Evolutionary conservation across 2,797 vertebrate genomes (phyloP).

Genomic region (Typhlichthys eigenmanni): DNA sequence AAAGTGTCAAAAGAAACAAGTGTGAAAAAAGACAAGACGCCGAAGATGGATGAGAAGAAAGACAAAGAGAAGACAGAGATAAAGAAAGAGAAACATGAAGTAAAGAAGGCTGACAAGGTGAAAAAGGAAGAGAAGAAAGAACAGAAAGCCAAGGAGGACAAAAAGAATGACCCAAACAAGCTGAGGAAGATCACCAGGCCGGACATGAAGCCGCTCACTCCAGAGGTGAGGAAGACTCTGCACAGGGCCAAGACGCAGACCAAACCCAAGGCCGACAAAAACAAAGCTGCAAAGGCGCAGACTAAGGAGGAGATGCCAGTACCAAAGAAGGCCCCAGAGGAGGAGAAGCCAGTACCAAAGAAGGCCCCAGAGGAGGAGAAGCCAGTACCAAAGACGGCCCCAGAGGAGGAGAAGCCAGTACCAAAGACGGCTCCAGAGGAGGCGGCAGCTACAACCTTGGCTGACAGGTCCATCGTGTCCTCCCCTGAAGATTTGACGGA

Average conservation of each 20-base stretch:
- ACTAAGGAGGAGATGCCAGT: conserved; percentile 15
- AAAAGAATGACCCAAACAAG: conserved; percentile 88
- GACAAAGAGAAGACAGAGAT: conserved; percentile 97
- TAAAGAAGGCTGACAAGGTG: conserved; percentile 78
- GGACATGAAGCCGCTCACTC: conserved; percentile 94
- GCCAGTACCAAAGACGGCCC: conserved; percentile 3
- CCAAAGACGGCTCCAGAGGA: conserved; percentile 36
- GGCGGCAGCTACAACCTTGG: conserved; percentile 62
- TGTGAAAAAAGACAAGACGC: conserved; percentile 87
- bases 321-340: conserved; percentile 28
- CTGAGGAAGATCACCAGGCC: conserved; percentile 90
- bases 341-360: conserved; percentile 71
- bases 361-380: conserved; percentile 38
- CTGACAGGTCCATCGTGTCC: conserved; percentile 84
- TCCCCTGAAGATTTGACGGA: conserved; percentile 97
- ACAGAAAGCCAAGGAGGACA: conserved; percentile 86
- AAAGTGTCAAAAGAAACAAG: conserved; percentile 88
- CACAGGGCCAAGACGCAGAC: conserved; percentile 91
- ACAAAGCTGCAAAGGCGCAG: conserved; percentile 82
- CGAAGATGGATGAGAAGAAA: conserved; percentile 95
- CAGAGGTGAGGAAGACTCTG: conserved; percentile 94
- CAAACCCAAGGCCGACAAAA: conserved; percentile 87
- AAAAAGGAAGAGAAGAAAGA: conserved; percentile 94
- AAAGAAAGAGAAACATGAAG: conserved; percentile 82
- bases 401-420: conserved; percentile 9